Evolutionary conservation across 2,888 invertebrate genomes (phyloP).

Genomic region (Trachelus troglodyta): DNA sequence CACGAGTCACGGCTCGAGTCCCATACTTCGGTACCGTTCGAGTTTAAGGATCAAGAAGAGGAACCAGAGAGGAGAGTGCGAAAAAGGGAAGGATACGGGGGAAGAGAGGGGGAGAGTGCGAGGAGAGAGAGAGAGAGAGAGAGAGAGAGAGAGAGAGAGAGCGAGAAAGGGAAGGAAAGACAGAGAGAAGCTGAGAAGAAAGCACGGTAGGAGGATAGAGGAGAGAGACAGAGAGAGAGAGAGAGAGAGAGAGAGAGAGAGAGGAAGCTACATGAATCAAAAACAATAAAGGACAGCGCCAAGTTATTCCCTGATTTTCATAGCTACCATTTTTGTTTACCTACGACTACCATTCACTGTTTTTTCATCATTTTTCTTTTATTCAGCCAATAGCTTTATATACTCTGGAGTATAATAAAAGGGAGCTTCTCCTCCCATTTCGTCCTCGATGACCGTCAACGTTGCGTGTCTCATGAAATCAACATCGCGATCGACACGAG

Average conservation of each 20-base stretch:
- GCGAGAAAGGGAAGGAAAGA: constrained; percentile 7
- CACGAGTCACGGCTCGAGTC: neutral
- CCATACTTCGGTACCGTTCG: neutral
- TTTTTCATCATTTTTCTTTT: neutral
- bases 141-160: neutral
- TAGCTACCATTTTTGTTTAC: neutral
- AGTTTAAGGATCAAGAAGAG: neutral
- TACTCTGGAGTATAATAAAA: too few species aligned
- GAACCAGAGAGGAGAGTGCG: neutral
- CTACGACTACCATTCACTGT: neutral
- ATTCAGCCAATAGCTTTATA: neutral
- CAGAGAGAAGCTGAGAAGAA: neutral
- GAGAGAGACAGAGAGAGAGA: constrained; percentile 13
- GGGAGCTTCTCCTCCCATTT: too few species aligned
- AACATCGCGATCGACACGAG: neutral
- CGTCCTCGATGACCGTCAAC: neutral
- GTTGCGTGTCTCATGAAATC: neutral
- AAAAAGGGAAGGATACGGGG: too few species aligned
- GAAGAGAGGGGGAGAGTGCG: constrained; percentile 3
- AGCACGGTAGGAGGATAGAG: neutral
- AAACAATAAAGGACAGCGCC: neutral
- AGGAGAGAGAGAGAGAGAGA: constrained; percentile 6
- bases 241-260: constrained; percentile 4
- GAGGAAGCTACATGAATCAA: neutral
- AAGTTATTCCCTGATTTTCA: neutral